phyloP scores from a whole-genome alignment of 2,113 vertebrate species.

The Aldabrachelys gigantea region DNA sequence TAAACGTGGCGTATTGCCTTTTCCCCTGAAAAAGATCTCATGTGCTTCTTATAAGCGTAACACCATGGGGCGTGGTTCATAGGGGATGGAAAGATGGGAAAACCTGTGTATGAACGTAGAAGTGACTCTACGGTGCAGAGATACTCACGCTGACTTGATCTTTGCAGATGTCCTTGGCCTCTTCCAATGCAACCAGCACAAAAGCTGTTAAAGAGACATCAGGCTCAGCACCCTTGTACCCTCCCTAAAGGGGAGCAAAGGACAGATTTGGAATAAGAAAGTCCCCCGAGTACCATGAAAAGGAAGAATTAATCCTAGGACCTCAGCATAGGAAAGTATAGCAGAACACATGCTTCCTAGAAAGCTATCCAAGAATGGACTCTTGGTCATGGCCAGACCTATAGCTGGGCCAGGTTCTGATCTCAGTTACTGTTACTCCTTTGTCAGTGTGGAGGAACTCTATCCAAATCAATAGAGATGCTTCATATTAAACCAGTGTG shows the following conservation, averaged over 20 bases:
- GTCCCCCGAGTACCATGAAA: fast-evolving
- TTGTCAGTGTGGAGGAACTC: background rate
- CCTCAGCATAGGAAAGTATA: background rate
- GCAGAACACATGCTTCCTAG: background rate
- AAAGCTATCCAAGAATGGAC: background rate
- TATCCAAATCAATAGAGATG: background rate
- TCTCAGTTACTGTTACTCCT: background rate
- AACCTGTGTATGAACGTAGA: fast-evolving
- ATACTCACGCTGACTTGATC: slow-evolving; percentile 79
- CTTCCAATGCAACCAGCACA: slow-evolving; percentile 84
- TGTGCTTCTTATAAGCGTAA: too few species aligned
- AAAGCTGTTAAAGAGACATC: slow-evolving; percentile 89
- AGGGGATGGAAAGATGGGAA: background rate
- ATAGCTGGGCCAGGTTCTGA: background rate
- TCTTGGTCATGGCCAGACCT: background rate
- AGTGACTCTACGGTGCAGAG: fast-evolving
- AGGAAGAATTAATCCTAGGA: background rate
- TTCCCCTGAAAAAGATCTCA: too few species aligned
- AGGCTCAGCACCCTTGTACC: slow-evolving; percentile 62
- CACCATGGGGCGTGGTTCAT: too few species aligned
- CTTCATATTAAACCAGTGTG: background rate
- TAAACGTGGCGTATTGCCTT: too few species aligned
- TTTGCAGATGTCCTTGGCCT: slow-evolving; percentile 77
- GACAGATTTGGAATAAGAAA: fast-evolving
- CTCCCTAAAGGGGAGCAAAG: slow-evolving; percentile 68